Evolutionary conservation across 2,113 vertebrate genomes (phyloP), one percentile per base, ranked within the genome.

Genomic region (Xerus inauris): DNA sequence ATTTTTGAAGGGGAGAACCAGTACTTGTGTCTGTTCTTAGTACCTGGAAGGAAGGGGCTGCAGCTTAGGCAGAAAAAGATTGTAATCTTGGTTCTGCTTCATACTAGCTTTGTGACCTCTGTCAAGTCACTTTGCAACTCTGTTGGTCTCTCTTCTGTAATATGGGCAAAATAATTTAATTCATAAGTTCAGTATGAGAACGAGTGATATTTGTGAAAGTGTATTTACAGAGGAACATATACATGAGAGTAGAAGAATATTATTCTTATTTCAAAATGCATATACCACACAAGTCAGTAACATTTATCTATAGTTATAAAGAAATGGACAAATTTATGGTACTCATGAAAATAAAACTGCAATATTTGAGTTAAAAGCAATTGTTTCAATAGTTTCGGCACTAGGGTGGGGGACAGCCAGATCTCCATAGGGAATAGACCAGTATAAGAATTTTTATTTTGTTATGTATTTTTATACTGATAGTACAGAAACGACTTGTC

Each of bases 291-390:
- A 92, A 75, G 42, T 80, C 57, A 80, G 13, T 40, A 47, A 14
- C 38, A 64, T 86, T 71, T 77, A 82, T 64, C 19, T 35, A 8
- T 26, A 88, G n/a, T 40, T 82, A 87, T 1, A 22, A 75, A 71
- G 47, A 82, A 40, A n/a, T 79, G 40, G 54, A 67, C 16, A 42
- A 71, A 79, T 62, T 40, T 84, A 69, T 87, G 19, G 47, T 67
- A 45, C 45, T 22, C 6, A 38, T 35, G 64, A 38, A 64, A 92
- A 86, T 11, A 73, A 42, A 87, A 77, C 38, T 38, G 51, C 64
- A 20, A 20, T 81, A 19, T 94, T 77, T 89, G 45, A 73, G 32
- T 75, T 94, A 77, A 97, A 96, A 94, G 38, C 22, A 51, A 35
- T 72, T 59, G 28, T 28, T 91, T 0, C 6, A 42, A 83, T 35